These are phyloP conservation scores for Podotricha telesiphe DNA, from an alignment of 2,888 invertebrate species.

Conservation along the genomic window DNA sequence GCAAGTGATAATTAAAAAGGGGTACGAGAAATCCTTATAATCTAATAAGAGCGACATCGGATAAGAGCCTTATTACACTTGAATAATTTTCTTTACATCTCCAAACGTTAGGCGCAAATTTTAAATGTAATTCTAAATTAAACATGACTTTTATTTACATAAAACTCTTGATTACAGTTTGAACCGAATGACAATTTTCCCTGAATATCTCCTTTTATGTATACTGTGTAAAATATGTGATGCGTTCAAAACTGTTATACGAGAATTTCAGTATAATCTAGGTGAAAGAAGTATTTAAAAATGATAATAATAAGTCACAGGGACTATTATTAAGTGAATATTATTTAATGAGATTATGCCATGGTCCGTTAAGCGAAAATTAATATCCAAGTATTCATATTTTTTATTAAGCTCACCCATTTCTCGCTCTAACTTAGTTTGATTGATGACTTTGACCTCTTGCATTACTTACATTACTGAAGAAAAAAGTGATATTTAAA, in stretches of 20 bases:
- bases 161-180: background rate
- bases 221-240: background rate
- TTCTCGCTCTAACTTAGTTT: background rate
- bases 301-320: background rate
- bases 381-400: background rate
- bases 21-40: conserved; percentile 14
- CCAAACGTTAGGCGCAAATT: conserved; percentile 2
- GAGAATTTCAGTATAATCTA: too few species aligned
- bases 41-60: conserved; percentile 24
- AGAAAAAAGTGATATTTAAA: too few species aligned
- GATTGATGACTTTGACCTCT: background rate
- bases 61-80: conserved; percentile 22
- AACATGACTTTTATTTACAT: conserved; percentile 7
- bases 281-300: background rate
- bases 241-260: background rate
- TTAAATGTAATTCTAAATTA: conserved; percentile 12
- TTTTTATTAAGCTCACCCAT: background rate
- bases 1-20: conserved; percentile 21
- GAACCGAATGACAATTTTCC: background rate
- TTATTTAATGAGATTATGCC: background rate
- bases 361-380: background rate
- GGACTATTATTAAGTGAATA: background rate
- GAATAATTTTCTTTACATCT: conserved; percentile 10
- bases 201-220: background rate
- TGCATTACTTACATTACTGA: too few species aligned